Evolutionary conservation across 2,888 invertebrate species (phyloP), one percentile per base, ranked within the genome.

Genomic region (Caenorhabditis afra): DNA sequence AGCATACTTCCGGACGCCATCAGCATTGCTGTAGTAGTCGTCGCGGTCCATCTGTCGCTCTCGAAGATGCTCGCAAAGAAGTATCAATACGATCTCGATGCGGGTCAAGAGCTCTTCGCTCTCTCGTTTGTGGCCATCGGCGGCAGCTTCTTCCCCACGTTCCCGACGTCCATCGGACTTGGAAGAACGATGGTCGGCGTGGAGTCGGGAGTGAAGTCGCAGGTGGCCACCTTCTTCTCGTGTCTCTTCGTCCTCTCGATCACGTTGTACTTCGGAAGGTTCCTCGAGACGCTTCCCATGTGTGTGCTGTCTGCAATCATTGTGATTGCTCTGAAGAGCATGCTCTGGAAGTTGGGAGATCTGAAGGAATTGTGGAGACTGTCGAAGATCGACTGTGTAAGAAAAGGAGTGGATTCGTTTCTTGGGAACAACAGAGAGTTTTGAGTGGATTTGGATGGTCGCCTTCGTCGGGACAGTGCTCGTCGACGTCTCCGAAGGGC

Each of bases 141-240:
- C 68, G 94, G 94, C n/a, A 91, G 92, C 1, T 91, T 92, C 86
- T 92, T 92, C 87, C 90, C 91, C 5, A 91, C 91, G 59, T 92
- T 91, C 85, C 91, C 91, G 11, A 89, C 91, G 12, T 91, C 91
- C n/a, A 91, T 91, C 20, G 92, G 92, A 3, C 88, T 93, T 66
- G 92, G 92, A 16, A 87, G 93, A 68, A 92, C 92, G 70, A 87
- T 92, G 44, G 95, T 96, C 62, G 96, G 96, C 89, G 94, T 95
- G 86, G 93, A 94, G 84, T 95, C 95, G 0, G 96, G 96, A 14
- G 95, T 95, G 41, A 94, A 93, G 89, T 95, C 96, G 0, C 95
- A 95, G n/a, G 35, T 75, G 52, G 94, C 95, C 0, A 94, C 95
- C 0, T 89, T 95, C 16, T 93, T 96, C 53, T 95, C 95, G 5